Evolutionary conservation across 2,888 invertebrate species (phyloP).

Genomic region (Andricus curvator): DNA sequence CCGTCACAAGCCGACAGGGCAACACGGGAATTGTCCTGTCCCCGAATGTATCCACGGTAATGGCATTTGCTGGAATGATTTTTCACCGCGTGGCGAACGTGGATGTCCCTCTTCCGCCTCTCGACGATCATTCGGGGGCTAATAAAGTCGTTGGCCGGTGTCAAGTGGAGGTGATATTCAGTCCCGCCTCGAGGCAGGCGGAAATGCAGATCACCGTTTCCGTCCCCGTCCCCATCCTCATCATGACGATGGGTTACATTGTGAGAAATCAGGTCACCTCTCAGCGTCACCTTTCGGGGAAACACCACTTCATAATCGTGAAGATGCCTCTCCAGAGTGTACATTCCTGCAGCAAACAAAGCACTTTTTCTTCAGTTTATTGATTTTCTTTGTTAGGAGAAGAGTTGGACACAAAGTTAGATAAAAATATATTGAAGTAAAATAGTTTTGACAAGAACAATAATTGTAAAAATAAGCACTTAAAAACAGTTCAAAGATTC

Average conservation of each 20-base stretch:
- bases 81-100: conserved; percentile 71
- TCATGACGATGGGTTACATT: conserved; percentile 80
- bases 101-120: conserved; percentile 79
- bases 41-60: conserved; percentile 87
- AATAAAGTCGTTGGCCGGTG: conserved; percentile 73
- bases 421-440: neutral
- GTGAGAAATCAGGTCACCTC: conserved; percentile 81
- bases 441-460: too few species aligned
- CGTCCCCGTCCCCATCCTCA: conserved; percentile 75
- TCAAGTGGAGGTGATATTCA: conserved; percentile 75
- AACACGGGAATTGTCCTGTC: conserved; percentile 85
- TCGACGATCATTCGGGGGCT: conserved; percentile 84
- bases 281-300: conserved; percentile 82
- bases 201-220: conserved; percentile 77
- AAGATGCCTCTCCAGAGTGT: conserved; percentile 79
- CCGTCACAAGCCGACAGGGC: conserved; percentile 91
- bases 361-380: neutral
- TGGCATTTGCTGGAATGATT: conserved; percentile 84
- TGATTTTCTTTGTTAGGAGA: neutral
- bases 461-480: too few species aligned
- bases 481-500: too few species aligned
- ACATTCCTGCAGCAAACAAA: conserved; percentile 76
- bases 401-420: neutral
- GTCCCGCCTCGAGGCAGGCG: conserved; percentile 77
- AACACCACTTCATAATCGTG: conserved; percentile 81